Base-by-base conservation (phyloP, 2,797 vertebrate genomes). In the Margarornis squamiger region DNA sequence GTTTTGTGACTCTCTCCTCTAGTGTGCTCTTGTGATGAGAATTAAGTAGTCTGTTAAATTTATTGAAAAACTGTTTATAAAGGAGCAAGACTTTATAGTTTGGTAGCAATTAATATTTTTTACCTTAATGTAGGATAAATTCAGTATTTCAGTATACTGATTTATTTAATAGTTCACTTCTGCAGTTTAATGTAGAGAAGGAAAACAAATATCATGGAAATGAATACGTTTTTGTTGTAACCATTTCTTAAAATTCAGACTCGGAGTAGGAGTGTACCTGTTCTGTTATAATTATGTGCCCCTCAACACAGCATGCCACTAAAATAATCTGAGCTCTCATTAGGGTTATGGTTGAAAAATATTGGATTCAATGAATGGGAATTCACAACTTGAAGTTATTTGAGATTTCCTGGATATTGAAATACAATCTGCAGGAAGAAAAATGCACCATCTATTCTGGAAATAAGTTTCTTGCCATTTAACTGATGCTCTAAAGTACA, bases 341-440 rank as follows among this genome's bases (percentile, higher is more conserved):
- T 63, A 80, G 20, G 10, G 5, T 80, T 88, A 71, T 87, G 71
- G 23, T 46, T 86, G 39, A 90, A 94, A 92, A 92, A 93, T 92
- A 85, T 26, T 79, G 26, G 19, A 86, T 90, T 93, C 7, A 16
- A 11, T 85, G 5, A 92, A 82, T 55, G 87, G 12, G 18, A 92
- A 77, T 88, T 92, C 61, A 79, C 70, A 92, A 85, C 27, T 51
- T 87, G 43, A 63, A 90, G 29, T 15, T 74, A 19, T 86, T 76
- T 79, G 46, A 91, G 49, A 36, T 87, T 92, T 93, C n/a, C 34
- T 79, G 41, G n/a, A 77, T 71, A 72, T 30, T 61, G 57, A 94
- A 95, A 88, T 82, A n/a, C 32, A 48, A 9, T 88, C 36, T 71
- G 20, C 34, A 54, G 74, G 14, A 27, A 36, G 49, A 71, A 59